phyloP scores from a whole-genome alignment of 2,113 vertebrate species.

The Epinephelus fuscoguttatus region DNA sequence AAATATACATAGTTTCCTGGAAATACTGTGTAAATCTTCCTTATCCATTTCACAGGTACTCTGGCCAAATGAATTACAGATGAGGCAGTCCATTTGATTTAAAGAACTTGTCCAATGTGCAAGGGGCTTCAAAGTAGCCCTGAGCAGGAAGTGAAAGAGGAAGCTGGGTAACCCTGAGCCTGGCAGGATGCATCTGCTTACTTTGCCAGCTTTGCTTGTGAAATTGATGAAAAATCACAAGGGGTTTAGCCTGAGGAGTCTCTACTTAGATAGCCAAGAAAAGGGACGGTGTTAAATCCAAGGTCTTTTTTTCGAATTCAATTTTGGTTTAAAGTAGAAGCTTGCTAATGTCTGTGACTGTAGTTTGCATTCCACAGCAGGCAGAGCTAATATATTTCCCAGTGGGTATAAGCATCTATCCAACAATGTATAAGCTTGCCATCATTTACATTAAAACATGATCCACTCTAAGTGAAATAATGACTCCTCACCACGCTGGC shows the following conservation, averaged over 20 bases:
- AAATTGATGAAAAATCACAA: constrained; percentile 60
- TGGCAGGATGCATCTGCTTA: constrained; percentile 30
- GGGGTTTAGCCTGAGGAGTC: constrained; percentile 36
- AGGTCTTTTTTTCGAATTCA: constrained; percentile 2
- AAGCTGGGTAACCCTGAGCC: constrained; percentile 5
- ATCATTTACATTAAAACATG: constrained; percentile 18
- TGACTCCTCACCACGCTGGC: neutral
- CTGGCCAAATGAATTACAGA: constrained; percentile 34
- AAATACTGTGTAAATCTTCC: constrained; percentile 26
- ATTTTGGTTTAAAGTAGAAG: constrained; percentile 15
- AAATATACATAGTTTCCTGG: neutral
- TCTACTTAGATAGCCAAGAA: constrained; percentile 45
- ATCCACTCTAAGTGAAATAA: constrained; percentile 18
- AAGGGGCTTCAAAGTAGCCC: constrained; percentile 5
- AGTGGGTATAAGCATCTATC: neutral
- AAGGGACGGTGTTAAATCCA: neutral
- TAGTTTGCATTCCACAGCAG: constrained; percentile 16
- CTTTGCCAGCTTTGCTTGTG: constrained; percentile 51
- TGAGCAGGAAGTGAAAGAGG: constrained; percentile 34
- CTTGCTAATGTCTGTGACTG: neutral
- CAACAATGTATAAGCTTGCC: neutral
- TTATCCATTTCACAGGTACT: constrained; percentile 46
- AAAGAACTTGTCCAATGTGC: constrained; percentile 5
- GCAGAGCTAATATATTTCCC: neutral
- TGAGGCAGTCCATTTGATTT: constrained; percentile 46